Evolutionary conservation across 2,113 vertebrate genomes (phyloP).

Genomic region (Garra rufa): DNA sequence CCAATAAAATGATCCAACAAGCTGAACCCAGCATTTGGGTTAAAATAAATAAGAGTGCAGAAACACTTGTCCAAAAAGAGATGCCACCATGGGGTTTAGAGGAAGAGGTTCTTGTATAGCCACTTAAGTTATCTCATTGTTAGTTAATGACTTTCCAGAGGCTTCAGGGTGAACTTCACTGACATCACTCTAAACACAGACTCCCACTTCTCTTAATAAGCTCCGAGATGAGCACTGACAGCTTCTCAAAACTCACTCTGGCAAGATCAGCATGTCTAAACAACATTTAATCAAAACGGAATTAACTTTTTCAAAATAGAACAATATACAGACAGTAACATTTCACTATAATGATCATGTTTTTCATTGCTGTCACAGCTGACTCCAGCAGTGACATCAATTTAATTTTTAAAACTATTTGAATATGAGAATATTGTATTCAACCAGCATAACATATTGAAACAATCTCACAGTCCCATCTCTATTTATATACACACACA

Average conservation of each 20-base stretch:
- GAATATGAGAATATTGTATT: not conserved
- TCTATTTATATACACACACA: no score
- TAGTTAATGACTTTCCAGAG: conserved; percentile 19
- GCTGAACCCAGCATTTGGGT: no score
- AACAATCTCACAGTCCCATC: not conserved
- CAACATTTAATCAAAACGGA: not conserved
- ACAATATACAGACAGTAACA: not conserved
- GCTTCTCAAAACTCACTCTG: conserved; percentile 8
- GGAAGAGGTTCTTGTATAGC: not conserved
- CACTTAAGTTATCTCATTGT: not conserved
- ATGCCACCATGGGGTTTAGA: not conserved
- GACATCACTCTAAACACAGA: conserved; percentile 14
- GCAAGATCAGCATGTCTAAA: conserved; percentile 22
- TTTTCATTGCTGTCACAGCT: not conserved
- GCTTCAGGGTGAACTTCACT: not conserved
- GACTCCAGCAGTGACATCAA: not conserved
- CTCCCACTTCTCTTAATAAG: not conserved
- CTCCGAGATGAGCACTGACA: conserved; percentile 1
- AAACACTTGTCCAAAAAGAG: not conserved
- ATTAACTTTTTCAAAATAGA: not conserved
- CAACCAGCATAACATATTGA: not conserved
- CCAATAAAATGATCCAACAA: no score
- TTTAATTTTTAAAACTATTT: not conserved
- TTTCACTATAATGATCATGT: not conserved
- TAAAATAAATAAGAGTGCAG: no score